Evolutionary conservation across 2,888 invertebrate species (phyloP), one percentile per base, ranked within the genome.

Genomic region (Drosophila lutescens): DNA sequence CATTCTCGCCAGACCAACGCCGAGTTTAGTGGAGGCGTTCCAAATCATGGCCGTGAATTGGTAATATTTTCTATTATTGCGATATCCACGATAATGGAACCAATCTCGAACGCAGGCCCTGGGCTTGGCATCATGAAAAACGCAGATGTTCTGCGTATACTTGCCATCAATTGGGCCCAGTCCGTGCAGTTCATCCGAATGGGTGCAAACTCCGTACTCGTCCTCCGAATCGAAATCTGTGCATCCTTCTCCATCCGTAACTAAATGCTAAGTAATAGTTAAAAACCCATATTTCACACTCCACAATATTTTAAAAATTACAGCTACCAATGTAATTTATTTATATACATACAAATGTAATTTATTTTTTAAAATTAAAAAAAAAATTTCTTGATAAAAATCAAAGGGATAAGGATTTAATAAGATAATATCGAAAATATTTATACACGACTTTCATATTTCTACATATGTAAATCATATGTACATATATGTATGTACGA

Each of bases 31-130:
- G 46, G 46, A 47, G 46, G 46, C 46, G n/a, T 47, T 47, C 46
- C 46, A 47, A n/a, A 47, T 47, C 46, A 47, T 47, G 10, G 46
- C 46, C 26, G 46, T 47, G 5, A 47, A 47, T 15, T 30, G 13
- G 46, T 47, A 47, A 30, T 47, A 47, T n/a, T 30, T 26, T 5
- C 7, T 15, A 9, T 47, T 30, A 4, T 47, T n/a, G 5, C n/a
- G n/a, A 9, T 12, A 47, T 30, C 46, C 46, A 10, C 46, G 26
- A 5, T 47, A 30, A 7, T 30, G 30, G 26, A 47, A 47, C 46
- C 46, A 47, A 9, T 15, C 2, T 9, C 46, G 46, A 47, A 47
- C 46, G 15, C 46, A 47, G 9, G 7, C 13, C n/a, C 46, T 26
- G 0, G 46, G 46, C 0, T 8, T 10, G 4, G 9, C 15, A 15